These are phyloP conservation scores for Stenolophus ochropezus DNA, from an alignment of 2,888 invertebrate genomes.

Conservation along the genomic window DNA sequence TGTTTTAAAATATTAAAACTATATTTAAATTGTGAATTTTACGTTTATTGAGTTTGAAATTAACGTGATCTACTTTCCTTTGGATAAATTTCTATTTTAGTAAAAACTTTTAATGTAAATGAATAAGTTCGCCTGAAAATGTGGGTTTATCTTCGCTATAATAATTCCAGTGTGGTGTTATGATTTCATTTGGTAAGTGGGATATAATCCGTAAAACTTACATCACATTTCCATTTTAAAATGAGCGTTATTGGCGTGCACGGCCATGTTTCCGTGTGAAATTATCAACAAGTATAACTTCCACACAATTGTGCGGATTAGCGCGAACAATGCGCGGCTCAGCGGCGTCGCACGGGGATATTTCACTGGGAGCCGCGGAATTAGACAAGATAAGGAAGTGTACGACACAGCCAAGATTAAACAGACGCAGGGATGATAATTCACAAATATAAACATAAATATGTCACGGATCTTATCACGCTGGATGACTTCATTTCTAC, in stretches of 20 bases:
- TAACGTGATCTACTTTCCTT: too few species aligned
- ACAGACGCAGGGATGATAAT: too few species aligned
- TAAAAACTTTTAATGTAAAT: too few species aligned
- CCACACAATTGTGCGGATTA: conserved; percentile 32
- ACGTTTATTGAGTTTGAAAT: too few species aligned
- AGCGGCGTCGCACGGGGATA: neutral
- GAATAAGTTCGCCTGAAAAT: too few species aligned
- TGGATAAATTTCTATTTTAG: too few species aligned
- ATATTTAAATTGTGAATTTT: too few species aligned
- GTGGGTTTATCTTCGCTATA: neutral
- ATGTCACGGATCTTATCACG: too few species aligned
- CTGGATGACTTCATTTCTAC: too few species aligned
- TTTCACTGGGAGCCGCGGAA: neutral
- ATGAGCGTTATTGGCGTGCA: neutral
- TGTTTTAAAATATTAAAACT: too few species aligned
- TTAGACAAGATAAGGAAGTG: neutral
- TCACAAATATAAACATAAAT: too few species aligned
- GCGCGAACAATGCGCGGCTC: neutral
- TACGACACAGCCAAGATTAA: neutral
- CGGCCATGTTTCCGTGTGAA: conserved; percentile 6
- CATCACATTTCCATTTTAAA: conserved; percentile 24
- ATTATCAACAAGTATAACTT: conserved; percentile 45
- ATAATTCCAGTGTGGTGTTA: neutral
- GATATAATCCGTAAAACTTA: conserved; percentile 27
- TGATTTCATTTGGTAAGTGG: neutral